Percentiles rank a stretch among this genome's conserved stretches.
These are phyloP conservation scores for Mycalesis mineus DNA, from an alignment of 2,888 invertebrate species.

Conservation along the genomic window DNA sequence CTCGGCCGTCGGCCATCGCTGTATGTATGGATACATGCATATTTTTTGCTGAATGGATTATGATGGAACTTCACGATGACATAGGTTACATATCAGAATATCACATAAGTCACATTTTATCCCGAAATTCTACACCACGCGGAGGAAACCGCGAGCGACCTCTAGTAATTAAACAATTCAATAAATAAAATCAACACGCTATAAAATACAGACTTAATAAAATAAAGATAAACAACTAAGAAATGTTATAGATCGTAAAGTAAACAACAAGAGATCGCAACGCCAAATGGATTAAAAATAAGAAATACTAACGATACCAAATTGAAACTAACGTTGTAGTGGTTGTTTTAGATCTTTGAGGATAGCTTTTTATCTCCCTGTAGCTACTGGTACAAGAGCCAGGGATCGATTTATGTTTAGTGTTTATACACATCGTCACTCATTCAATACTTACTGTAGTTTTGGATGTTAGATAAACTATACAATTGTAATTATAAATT, in stretches of 20 bases:
- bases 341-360: slow-evolving; percentile 8
- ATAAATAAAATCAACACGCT: background rate
- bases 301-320: slow-evolving; percentile 9
- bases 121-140: too few relatives aligned
- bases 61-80: too few relatives aligned
- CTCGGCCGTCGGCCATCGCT: too few relatives aligned
- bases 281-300: slow-evolving; percentile 8
- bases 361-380: slow-evolving; percentile 35
- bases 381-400: slow-evolving; percentile 10
- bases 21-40: too few relatives aligned
- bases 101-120: too few relatives aligned
- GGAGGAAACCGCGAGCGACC: too few relatives aligned
- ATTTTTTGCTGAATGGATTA: too few relatives aligned
- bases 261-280: background rate
- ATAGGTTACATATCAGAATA: too few relatives aligned
- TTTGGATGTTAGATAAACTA: too few relatives aligned
- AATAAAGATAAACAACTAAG: background rate
- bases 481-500: too few relatives aligned
- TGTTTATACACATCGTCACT: background rate
- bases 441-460: too few relatives aligned
- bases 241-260: slow-evolving; percentile 1
- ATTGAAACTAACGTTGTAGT: slow-evolving; percentile 13
- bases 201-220: background rate
- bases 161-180: too few relatives aligned
- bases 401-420: background rate